Base-by-base conservation (phyloP, 2,113 vertebrate genomes). In the Stigmatopora argus region DNA sequence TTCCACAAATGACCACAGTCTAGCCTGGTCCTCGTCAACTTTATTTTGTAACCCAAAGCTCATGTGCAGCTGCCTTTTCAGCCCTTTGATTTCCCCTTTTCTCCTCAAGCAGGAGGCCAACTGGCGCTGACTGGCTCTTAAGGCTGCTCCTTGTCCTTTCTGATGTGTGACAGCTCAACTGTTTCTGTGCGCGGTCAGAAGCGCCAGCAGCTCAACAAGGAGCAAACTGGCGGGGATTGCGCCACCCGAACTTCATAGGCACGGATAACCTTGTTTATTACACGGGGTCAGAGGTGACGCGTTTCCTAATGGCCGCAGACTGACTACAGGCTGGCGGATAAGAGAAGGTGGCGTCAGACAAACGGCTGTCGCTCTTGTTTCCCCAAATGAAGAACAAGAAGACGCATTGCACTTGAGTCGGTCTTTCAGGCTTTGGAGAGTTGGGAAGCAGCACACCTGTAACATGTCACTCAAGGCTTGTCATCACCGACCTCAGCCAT, bases 381-480 rank as follows among this genome's bases (percentile, higher is more conserved):
- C 63, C 65, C 49, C 23, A 45, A 63, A 53, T 48, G 71, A 70
- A 69, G 59, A 72, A 72, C 26, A 64, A 65, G 66, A 64, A 62
- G 59, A 75, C 75, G 73, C 3, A 10, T 7, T 48, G 65, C n/a
- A 52, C 57, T 15, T 10, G 60, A 17, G 18, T 59, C 67, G 62
- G 56, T 68, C 52, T 73, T 74, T 70, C 70, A 80, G 79, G 68
- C 68, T 83, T 71, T 74, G 5, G 78, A 70, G 77, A 79, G 69
- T 72, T 71, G 60, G 67, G 63, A 66, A 49, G 62, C 68, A 51
- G 38, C 62, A 70, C 90, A 92, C 90, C 90, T 92, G 91, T 86
- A 90, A 87, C 82, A 46, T 81, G 89, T 90, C 90, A 90, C 84
- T 91, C 89, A 90, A 65, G 79, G 71, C 61, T 84, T 90, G 90